A percentile compares a stretch with the other conserved stretches of the same genome.
Evolutionary conservation across 2,113 vertebrate species (phyloP).

Genomic region (Nannobrachium achirus): DNA sequence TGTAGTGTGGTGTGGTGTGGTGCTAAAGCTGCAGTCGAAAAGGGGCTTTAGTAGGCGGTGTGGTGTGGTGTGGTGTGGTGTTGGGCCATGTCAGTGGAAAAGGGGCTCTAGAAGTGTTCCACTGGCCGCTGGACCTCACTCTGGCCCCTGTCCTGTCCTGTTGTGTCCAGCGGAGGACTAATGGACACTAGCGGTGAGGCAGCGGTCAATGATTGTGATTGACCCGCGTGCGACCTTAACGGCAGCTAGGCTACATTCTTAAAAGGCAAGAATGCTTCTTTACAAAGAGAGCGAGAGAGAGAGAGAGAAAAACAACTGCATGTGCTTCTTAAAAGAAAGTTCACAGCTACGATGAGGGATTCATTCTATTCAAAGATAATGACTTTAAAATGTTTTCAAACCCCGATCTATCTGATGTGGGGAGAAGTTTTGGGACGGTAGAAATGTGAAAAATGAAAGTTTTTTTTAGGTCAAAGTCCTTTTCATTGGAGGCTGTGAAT

Average conservation of each 20-base stretch:
- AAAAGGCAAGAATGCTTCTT: constrained; percentile 71
- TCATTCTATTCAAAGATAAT: constrained; percentile 52
- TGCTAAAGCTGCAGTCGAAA: too few relatives aligned
- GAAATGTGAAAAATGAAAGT: constrained; percentile 67
- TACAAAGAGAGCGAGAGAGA: too few relatives aligned
- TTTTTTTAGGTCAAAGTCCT: constrained; percentile 59
- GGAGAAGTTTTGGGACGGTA: constrained; percentile 17
- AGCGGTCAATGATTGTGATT: constrained; percentile 73
- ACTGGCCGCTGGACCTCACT: too few relatives aligned
- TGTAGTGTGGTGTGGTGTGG: too few relatives aligned
- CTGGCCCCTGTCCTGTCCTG: background rate
- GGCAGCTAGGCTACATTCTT: constrained; percentile 74
- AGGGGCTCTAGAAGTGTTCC: too few relatives aligned
- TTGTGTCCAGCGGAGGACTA: constrained; percentile 69
- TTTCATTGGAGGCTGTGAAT: constrained; percentile 36
- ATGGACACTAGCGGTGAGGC: constrained; percentile 61
- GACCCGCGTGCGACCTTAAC: constrained; percentile 69
- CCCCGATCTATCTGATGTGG: constrained; percentile 27
- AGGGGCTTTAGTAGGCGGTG: too few relatives aligned
- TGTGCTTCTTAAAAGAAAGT: constrained; percentile 59
- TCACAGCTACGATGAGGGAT: constrained; percentile 36
- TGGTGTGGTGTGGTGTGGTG: too few relatives aligned
- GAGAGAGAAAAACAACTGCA: constrained; percentile 40
- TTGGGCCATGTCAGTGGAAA: too few relatives aligned
- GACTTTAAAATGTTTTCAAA: constrained; percentile 37